Base-by-base conservation (phyloP, 2,888 invertebrate genomes). In the Drosophila stalkeri region DNA sequence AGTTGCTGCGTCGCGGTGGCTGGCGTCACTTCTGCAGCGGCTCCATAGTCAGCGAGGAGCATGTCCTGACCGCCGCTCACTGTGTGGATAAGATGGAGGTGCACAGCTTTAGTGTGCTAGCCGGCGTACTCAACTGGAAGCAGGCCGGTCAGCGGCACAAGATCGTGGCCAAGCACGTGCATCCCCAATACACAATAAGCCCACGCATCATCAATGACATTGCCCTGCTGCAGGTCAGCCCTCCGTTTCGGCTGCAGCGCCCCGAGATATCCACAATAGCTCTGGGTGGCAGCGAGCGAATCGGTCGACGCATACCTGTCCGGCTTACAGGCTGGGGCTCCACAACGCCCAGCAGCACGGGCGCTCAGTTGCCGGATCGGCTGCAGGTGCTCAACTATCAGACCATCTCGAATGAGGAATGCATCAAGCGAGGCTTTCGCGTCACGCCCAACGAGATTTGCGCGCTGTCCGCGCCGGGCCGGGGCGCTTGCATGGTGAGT, bases 271-370 rank as follows among this genome's bases (percentile, higher is more conserved):
- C 69, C 4, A 71, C 86, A 6, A 77, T 92, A 0, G 66, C 54
- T 1, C 23, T 92, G 66, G 87, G 92, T 5, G 76, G 74, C 27
- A 64, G 70, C 0, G 76, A 72, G 27, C 85, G 82, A 4, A 78
- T 92, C n/a, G 91, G 87, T 2, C 81, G 83, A 11, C 83, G 78
- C 11, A 75, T 87, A 11, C 44, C 89, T 0, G 92, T 91, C 1
- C 91, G 90, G 0, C 72, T 93, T 51, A 92, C 92, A 2, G 93
- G 93, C 16, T 93, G 93, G 93, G 93, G 93, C 37, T 85, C 90
- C 2, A 89, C 77, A 2, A 80, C 84, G 8, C 74, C 91, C 3
- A 80, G 70, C 18, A 89, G 76, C 31, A 72, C 86, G 12, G 64
- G 74, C 3, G 67, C 72, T 3, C 79, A 75, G 11, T 80, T 93